A percentile compares a stretch with the other conserved stretches of the same genome.
phyloP scores from a whole-genome alignment of 2,113 vertebrate species.

The Loxodonta africana region DNA sequence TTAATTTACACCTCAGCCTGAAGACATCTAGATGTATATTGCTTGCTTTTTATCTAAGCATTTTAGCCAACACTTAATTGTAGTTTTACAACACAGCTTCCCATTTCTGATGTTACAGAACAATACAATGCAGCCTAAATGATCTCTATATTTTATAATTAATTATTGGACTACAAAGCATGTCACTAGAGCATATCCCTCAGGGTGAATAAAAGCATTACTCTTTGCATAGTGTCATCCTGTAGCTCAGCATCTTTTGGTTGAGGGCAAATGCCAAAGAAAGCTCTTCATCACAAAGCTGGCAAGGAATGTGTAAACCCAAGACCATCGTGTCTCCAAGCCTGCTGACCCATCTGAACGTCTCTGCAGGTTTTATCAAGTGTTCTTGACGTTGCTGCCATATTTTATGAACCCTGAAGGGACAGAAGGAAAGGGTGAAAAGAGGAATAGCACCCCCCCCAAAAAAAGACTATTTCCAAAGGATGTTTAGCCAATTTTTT shows the following conservation, averaged over 20 bases:
- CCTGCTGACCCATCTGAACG: not conserved
- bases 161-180: not conserved
- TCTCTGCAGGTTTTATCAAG: not conserved
- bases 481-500: not conserved
- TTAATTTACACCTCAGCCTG: not conserved
- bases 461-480: not conserved
- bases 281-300: not conserved
- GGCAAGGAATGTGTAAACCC: not conserved
- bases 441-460: not conserved
- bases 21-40: not conserved
- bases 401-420: not conserved
- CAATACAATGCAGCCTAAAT: not conserved
- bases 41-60: not conserved
- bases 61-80: not conserved
- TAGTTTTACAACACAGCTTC: not conserved
- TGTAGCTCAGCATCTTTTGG: not conserved
- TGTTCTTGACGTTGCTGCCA: not conserved
- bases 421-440: not conserved
- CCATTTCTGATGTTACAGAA: not conserved
- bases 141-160: not conserved
- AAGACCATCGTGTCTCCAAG: not conserved
- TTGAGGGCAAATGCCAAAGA: not conserved
- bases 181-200: not conserved
- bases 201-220: not conserved
- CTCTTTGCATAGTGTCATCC: not conserved